These are phyloP conservation scores for Nymphicus hollandicus DNA, from an alignment of 2,113 vertebrate genomes.

Conservation along the genomic window DNA sequence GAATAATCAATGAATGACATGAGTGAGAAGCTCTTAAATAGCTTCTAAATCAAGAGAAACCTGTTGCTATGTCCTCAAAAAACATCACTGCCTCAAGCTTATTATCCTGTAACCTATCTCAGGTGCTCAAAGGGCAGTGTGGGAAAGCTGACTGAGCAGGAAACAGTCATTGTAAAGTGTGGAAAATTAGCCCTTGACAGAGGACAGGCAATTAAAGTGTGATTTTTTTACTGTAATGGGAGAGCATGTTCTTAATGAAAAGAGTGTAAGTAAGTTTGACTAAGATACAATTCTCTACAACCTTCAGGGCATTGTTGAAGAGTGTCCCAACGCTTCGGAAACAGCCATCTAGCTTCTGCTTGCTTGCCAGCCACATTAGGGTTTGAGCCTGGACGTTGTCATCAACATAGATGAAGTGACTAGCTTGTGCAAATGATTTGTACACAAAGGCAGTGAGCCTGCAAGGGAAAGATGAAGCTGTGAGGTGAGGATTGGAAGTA, in stretches of 20 bases:
- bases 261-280: neutral
- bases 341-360: constrained; percentile 74
- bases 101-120: neutral
- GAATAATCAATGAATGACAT: neutral
- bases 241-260: neutral
- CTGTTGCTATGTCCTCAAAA: neutral
- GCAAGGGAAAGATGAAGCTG: neutral
- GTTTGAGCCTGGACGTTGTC: constrained; percentile 56
- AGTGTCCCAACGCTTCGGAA: constrained; percentile 76
- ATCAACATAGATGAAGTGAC: constrained; percentile 56
- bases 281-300: constrained; percentile 18
- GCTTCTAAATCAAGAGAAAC: neutral
- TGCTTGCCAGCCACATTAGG: constrained; percentile 60
- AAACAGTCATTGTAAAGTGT: neutral
- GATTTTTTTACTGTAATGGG: neutral
- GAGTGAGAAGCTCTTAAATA: neutral
- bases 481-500: neutral
- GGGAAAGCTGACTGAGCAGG: neutral
- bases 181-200: neutral
- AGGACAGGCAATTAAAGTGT: neutral
- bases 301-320: constrained; percentile 81
- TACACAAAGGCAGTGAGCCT: constrained; percentile 69
- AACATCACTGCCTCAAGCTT: neutral
- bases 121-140: neutral
- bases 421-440: constrained; percentile 56